These are phyloP conservation scores for Oxyura jamaicensis DNA, from an alignment of 2,113 vertebrate genomes.

Conservation along the genomic window DNA sequence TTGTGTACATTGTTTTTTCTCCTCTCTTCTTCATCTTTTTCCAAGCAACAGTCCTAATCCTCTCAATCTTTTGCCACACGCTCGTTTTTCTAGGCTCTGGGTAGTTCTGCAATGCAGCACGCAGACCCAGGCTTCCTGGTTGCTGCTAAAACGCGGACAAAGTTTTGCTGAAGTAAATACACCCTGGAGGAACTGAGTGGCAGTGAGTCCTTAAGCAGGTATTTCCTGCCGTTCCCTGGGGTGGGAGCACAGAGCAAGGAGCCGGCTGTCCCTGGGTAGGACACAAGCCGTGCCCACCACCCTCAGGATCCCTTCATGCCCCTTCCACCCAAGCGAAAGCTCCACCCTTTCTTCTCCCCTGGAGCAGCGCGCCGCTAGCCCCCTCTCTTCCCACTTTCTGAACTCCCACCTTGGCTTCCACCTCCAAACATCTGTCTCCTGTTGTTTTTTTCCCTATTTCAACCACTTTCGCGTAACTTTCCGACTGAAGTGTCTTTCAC, in stretches of 20 bases:
- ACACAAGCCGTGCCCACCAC: background rate
- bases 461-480: background rate
- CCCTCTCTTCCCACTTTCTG: background rate
- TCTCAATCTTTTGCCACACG: background rate
- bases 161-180: background rate
- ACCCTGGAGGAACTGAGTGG: background rate
- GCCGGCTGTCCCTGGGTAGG: background rate
- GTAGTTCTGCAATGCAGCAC: background rate
- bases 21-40: background rate
- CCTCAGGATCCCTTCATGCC: rapidly evolving
- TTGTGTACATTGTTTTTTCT: rapidly evolving
- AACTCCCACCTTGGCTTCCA: background rate
- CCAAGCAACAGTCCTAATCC: background rate
- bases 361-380: background rate
- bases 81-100: background rate
- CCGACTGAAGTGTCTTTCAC: rapidly evolving
- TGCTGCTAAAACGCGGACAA: background rate
- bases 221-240: background rate
- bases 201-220: background rate
- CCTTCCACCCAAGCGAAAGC: conserved; percentile 1
- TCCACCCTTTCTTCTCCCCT: conserved; percentile 44
- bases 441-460: background rate
- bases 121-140: background rate
- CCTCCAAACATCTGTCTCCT: background rate
- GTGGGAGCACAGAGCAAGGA: background rate